These are phyloP conservation scores for Apodemia zela DNA, from an alignment of 2,888 invertebrate species.

Conservation along the genomic window DNA sequence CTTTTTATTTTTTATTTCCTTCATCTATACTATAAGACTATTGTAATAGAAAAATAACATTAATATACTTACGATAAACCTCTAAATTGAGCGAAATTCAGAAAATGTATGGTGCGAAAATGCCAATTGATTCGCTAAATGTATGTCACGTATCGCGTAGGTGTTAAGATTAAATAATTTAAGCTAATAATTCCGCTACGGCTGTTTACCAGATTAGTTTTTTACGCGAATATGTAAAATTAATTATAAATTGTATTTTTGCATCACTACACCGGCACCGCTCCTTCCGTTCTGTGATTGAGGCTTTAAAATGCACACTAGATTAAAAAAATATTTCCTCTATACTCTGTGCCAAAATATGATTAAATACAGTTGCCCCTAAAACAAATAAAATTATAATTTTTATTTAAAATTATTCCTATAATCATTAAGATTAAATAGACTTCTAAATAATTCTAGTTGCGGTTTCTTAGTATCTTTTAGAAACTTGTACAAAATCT, in stretches of 20 bases:
- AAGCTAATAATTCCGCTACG: conserved; percentile 46
- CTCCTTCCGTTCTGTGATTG: conserved; percentile 75
- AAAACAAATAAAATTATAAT: conserved; percentile 27
- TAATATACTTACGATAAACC: background rate
- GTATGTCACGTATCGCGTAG: conserved; percentile 57
- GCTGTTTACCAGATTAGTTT: conserved; percentile 37
- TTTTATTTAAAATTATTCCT: conserved; percentile 30
- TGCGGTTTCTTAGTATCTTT: conserved; percentile 49
- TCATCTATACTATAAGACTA: conserved; percentile 21
- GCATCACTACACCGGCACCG: conserved; percentile 66
- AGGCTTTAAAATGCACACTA: conserved; percentile 62
- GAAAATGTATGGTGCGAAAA: conserved; percentile 43
- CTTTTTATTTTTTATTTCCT: conserved; percentile 46
- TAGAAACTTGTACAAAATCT: conserved; percentile 69
- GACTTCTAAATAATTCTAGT: conserved; percentile 56
- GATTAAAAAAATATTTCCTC: conserved; percentile 48
- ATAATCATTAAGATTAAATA: conserved; percentile 43
- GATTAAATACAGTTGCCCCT: conserved; percentile 35
- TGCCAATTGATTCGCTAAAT: conserved; percentile 55
- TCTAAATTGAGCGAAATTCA: conserved; percentile 10
- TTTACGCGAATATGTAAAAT: conserved; percentile 53
- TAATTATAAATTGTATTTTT: conserved; percentile 61
- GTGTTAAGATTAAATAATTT: conserved; percentile 41
- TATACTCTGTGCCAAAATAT: conserved; percentile 69
- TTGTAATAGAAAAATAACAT: background rate